phyloP scores from a whole-genome alignment of 2,113 vertebrate genomes.

The Eublepharis macularius region DNA sequence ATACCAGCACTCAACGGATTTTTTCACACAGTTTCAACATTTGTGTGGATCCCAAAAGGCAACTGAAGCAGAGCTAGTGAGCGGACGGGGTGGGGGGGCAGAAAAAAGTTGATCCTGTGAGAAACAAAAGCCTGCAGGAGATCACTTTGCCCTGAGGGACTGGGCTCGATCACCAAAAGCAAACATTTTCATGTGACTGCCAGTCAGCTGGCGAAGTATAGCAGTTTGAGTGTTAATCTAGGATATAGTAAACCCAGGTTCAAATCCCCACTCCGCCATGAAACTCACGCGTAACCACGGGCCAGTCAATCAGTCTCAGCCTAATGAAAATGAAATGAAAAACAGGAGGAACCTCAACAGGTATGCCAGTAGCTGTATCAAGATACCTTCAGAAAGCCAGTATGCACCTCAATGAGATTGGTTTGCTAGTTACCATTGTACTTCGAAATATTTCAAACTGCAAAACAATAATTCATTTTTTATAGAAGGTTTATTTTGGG shows the following conservation, averaged over 20 bases:
- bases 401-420: not conserved
- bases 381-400: not conserved
- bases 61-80: not conserved
- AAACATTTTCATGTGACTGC: not conserved
- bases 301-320: too few species aligned
- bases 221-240: too few species aligned
- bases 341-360: not conserved
- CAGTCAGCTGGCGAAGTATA: not conserved
- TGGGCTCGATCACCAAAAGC: not conserved
- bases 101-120: not conserved
- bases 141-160: not conserved
- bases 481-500: constrained; percentile 6
- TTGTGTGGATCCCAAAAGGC: too few species aligned
- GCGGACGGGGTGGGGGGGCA: too few species aligned
- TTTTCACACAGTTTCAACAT: not conserved
- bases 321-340: too few species aligned
- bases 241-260: too few species aligned
- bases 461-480: not conserved
- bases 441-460: not conserved
- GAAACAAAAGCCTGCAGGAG: not conserved
- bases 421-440: not conserved
- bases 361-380: too few species aligned
- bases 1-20: not conserved
- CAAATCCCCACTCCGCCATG: too few species aligned
- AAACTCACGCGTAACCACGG: too few species aligned